Conservation (phyloP, 2,113 vertebrate genomes). For the Ceyx cyanopectus region DNA sequence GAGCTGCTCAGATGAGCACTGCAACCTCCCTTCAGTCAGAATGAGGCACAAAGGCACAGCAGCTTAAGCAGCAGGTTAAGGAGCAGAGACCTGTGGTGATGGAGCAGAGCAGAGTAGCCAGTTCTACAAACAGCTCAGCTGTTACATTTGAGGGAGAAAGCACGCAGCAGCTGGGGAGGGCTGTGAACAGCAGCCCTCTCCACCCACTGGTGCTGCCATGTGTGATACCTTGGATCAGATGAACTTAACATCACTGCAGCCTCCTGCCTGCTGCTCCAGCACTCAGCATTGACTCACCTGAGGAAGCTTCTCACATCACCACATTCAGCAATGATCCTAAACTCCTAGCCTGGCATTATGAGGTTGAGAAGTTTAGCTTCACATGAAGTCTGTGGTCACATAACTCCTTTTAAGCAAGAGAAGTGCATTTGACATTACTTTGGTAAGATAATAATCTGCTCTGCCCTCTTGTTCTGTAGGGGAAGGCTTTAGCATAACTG, state of each 20-base stretch:
- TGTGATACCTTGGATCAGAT: background rate
- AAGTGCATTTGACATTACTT: background rate
- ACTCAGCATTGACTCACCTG: background rate
- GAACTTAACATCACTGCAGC: background rate
- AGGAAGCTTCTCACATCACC: background rate
- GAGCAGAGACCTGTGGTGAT: background rate
- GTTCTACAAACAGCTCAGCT: background rate
- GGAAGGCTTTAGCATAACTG: background rate
- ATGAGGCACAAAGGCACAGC: background rate
- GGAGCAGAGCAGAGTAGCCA: background rate
- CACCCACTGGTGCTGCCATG: background rate
- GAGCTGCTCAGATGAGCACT: background rate
- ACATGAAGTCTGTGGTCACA: background rate
- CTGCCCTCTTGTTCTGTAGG: background rate
- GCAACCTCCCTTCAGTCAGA: background rate
- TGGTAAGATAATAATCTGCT: background rate
- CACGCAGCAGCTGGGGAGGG: background rate
- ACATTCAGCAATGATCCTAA: background rate
- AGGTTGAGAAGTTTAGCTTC: background rate
- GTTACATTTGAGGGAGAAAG: background rate
- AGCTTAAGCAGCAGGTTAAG: background rate
- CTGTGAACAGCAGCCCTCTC: background rate
- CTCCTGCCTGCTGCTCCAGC: background rate
- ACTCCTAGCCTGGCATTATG: background rate
- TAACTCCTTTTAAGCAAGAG: background rate